These are phyloP conservation scores for Ambastaia sidthimunki DNA, from an alignment of 2,797 vertebrate genomes.

Conservation along the genomic window DNA sequence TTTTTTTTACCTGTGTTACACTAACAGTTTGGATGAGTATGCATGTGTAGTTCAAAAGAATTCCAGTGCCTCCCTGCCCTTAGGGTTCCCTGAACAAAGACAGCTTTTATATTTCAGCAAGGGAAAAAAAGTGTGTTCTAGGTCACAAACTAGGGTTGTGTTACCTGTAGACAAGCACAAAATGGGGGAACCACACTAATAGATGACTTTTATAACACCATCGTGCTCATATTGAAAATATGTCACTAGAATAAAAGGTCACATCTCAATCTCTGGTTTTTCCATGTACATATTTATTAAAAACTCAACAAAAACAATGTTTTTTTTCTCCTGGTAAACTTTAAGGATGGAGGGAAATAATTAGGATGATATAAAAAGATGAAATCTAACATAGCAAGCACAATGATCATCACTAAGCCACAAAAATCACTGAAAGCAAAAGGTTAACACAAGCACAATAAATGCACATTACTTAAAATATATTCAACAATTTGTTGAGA, in stretches of 20 bases:
- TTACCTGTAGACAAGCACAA: slow-evolving; percentile 58
- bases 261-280: background rate
- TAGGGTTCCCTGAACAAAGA: slow-evolving; percentile 66
- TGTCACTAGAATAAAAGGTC: slow-evolving; percentile 62
- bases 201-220: background rate
- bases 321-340: slow-evolving; percentile 64
- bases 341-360: slow-evolving; percentile 68
- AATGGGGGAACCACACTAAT: slow-evolving; percentile 45
- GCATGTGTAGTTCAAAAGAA: slow-evolving; percentile 7
- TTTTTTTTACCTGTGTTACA: background rate
- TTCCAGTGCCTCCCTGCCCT: slow-evolving; percentile 54
- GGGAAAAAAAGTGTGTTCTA: slow-evolving; percentile 19
- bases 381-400: slow-evolving; percentile 43
- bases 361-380: slow-evolving; percentile 58
- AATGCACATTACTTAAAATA: slow-evolving; percentile 67
- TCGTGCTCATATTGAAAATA: slow-evolving; percentile 2
- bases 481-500: slow-evolving; percentile 68
- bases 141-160: slow-evolving; percentile 51
- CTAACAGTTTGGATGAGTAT: slow-evolving; percentile 1
- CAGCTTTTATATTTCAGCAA: slow-evolving; percentile 55
- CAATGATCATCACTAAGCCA: slow-evolving; percentile 52
- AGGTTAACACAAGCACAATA: slow-evolving; percentile 62
- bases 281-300: slow-evolving; percentile 56
- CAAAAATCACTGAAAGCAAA: slow-evolving; percentile 43
- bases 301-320: slow-evolving; percentile 70